Conservation (phyloP, 2,888 invertebrate genomes). For the Parnassius smintheus region DNA sequence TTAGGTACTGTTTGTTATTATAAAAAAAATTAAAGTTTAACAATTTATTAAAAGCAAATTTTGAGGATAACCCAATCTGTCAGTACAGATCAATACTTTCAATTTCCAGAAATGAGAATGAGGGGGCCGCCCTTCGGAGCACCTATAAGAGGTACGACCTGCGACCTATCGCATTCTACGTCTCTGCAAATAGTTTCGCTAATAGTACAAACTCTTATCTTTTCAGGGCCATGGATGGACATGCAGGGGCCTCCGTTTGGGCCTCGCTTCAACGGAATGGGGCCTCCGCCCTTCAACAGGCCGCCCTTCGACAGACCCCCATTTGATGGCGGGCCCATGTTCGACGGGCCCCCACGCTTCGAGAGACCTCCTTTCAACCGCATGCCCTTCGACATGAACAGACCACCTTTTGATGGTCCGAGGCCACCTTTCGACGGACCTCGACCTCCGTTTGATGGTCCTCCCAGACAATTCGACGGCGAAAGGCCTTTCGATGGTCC, state of each 20-base stretch:
- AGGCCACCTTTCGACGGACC: slow-evolving; percentile 35
- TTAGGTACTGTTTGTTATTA: too few species aligned
- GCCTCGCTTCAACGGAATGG: slow-evolving; percentile 72
- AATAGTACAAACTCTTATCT: neutral
- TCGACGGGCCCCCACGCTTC: slow-evolving; percentile 41
- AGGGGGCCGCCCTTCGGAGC: slow-evolving; percentile 64
- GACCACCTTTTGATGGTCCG: slow-evolving; percentile 53
- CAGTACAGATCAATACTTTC: slow-evolving; percentile 41
- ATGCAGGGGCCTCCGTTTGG: slow-evolving; percentile 60
- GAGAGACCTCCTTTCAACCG: slow-evolving; percentile 53
- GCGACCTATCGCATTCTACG: neutral
- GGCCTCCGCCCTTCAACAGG: slow-evolving; percentile 53
- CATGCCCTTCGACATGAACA: slow-evolving; percentile 51
- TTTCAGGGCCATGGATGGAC: slow-evolving; percentile 75
- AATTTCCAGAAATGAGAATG: slow-evolving; percentile 74
- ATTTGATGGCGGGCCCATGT: slow-evolving; percentile 46
- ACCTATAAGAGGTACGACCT: slow-evolving; percentile 63
- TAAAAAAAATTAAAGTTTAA: too few species aligned
- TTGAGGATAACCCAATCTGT: too few species aligned
- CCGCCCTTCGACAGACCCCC: slow-evolving; percentile 54
- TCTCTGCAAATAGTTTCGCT: neutral
- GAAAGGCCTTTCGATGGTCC: slow-evolving; percentile 39
- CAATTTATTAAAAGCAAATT: too few species aligned
- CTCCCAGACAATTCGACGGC: slow-evolving; percentile 30
- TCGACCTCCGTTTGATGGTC: slow-evolving; percentile 31